A percentile compares a stretch with the other conserved stretches of the same genome.
Conservation (phyloP, 2,888 invertebrate species). For the Chrysolina oricalcia region DNA sequence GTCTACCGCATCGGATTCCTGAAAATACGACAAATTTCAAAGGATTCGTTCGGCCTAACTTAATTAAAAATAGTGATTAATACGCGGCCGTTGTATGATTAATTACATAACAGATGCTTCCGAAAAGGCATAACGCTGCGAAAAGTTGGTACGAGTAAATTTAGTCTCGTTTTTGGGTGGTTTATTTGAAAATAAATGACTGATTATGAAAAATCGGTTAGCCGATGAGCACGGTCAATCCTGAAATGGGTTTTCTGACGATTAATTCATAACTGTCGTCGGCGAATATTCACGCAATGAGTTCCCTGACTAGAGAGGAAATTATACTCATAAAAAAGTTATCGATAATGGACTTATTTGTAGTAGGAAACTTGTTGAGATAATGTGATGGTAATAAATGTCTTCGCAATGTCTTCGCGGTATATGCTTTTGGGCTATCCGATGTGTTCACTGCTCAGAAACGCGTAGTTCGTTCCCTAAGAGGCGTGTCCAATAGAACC, state of each 20-base stretch:
- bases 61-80: conserved; percentile 53
- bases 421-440: too few relatives aligned
- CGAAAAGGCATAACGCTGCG: conserved; percentile 36
- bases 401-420: too few relatives aligned
- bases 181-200: conserved; percentile 30
- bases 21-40: conserved; percentile 46
- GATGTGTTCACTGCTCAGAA: too few relatives aligned
- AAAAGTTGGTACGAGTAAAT: conserved; percentile 34
- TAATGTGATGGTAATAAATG: too few relatives aligned
- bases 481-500: too few relatives aligned
- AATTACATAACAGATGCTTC: conserved; percentile 46
- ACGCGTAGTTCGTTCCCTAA: too few relatives aligned
- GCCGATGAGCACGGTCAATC: conserved; percentile 19
- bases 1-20: conserved; percentile 31
- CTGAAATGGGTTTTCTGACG: not conserved
- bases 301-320: too few relatives aligned
- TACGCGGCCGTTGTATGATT: conserved; percentile 47
- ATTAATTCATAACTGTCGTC: not conserved
- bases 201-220: conserved; percentile 27
- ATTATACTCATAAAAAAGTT: too few relatives aligned
- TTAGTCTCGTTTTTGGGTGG: conserved; percentile 30
- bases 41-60: conserved; percentile 42
- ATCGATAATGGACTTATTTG: too few relatives aligned
- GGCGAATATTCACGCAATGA: not conserved
- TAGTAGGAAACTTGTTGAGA: too few relatives aligned